Evolutionary conservation across 2,888 invertebrate genomes (phyloP), one percentile per base, ranked within the genome.

Genomic region (Formica aserva): DNA sequence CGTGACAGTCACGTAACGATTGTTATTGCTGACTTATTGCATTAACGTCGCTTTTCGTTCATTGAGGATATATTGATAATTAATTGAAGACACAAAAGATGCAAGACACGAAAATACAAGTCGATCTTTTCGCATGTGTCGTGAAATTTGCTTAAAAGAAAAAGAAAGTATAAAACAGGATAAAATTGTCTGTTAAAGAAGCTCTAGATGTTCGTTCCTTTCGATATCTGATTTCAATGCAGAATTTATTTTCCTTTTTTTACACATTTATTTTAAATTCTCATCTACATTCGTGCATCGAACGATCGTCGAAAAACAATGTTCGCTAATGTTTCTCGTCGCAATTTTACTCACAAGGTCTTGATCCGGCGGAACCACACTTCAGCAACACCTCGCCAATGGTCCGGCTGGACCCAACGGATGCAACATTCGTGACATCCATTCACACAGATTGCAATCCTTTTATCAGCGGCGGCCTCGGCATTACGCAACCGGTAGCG

Each of bases 331-430:
- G 18, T 66, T 48, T 22, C 11, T 66, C 83, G 82, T 85, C 35
- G 88, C 87, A 52, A 90, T 83, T 86, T 62, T 60, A 38, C 78
- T 41, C 15, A 4, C 63, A 83, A 95, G 96, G 96, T 0, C 93
- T 99, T 91, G 99, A 99, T 95, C 98, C 99, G 0, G 99, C 99
- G 0, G 98, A 98, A 86, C 99, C 99, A 0, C 97, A 98, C 93
- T 99, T 98, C 95, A 97, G 97, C 84, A 97, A 97, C 91, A 97
- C 98, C 0, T 97, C 97, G 57, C 96, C 97, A 0, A 95, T 97
- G 83, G 98, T 99, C 0, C 96, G 98, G 0, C 95, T 99, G 67
- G 98, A 99, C 93, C 96, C 97, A 4, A 96, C 97, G 0, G 99
- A 99, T 92, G 99, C 99, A 0, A 95, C 96, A 85, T 99, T 97